Evolutionary conservation across 2,888 invertebrate species (phyloP).

Genomic region (Drosophila quinaria): DNA sequence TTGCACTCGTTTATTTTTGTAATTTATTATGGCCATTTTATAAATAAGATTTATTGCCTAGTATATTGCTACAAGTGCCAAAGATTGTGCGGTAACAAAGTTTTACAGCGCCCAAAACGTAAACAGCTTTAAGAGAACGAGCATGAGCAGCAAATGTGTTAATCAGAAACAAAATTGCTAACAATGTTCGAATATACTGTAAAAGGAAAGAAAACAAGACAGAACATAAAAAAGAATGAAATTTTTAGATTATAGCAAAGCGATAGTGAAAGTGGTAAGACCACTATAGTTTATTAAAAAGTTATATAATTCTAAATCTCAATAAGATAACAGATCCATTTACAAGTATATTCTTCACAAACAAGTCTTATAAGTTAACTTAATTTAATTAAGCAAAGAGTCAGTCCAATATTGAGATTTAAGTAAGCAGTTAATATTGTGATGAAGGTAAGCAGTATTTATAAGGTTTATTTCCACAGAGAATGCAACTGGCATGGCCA

Average conservation of each 20-base stretch:
- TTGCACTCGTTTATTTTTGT: constrained; percentile 56
- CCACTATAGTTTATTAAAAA: too few relatives aligned
- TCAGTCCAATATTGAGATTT: not conserved
- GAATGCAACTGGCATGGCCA: constrained; percentile 73
- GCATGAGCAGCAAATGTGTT: constrained; percentile 2
- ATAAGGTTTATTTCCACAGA: constrained; percentile 47
- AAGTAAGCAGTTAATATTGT: not conserved
- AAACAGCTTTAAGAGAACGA: not conserved
- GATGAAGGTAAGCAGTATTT: not conserved
- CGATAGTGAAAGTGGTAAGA: too few relatives aligned
- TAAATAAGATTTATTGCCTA: constrained; percentile 61
- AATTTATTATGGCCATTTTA: constrained; percentile 71
- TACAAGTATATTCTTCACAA: too few relatives aligned
- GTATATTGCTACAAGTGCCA: constrained; percentile 62
- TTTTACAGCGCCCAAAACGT: constrained; percentile 25
- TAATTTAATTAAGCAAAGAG: too few relatives aligned
- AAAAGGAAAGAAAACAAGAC: not conserved
- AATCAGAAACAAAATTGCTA: constrained; percentile 9
- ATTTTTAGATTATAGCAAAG: too few relatives aligned
- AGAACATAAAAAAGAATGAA: not conserved
- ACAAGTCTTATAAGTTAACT: too few relatives aligned
- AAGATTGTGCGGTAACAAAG: constrained; percentile 52
- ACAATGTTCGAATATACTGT: not conserved
- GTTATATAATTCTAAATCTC: not conserved
- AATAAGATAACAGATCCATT: not conserved